A percentile compares a stretch with the other conserved stretches of the same genome.
Evolutionary conservation across 53 echinoderm and acorn worm species (phyloP).

Genomic region (Actinopyga echinites): DNA sequence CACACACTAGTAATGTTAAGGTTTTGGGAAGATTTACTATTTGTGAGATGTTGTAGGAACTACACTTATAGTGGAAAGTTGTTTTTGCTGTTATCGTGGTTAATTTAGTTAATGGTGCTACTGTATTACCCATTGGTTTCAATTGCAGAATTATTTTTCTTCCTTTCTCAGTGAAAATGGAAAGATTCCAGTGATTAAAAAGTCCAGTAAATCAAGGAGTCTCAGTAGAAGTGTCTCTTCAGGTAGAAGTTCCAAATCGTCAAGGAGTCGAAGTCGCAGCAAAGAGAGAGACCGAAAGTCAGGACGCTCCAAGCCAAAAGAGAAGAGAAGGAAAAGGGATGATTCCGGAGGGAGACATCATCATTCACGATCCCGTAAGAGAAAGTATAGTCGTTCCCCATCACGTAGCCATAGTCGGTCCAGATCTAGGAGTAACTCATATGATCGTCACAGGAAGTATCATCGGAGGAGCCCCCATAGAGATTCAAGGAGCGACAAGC

Average conservation of each 20-base stretch:
- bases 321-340: constrained; percentile 51
- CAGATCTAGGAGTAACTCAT: constrained; percentile 32
- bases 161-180: constrained; percentile 67
- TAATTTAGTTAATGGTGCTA: no score
- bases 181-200: constrained; percentile 21
- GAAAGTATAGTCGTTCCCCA: constrained; percentile 54
- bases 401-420: constrained; percentile 62
- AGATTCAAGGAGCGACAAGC: constrained; percentile 30
- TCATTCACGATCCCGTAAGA: constrained; percentile 59
- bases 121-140: no score
- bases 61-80: no score
- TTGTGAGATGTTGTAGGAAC: no score
- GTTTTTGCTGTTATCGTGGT: no score
- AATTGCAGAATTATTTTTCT: not conserved
- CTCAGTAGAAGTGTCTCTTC: constrained; percentile 45
- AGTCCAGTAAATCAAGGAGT: constrained; percentile 61
- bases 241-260: constrained; percentile 64
- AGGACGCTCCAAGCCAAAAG: constrained; percentile 41
- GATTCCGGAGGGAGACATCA: constrained; percentile 46
- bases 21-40: no score
- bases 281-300: constrained; percentile 15
- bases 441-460: constrained; percentile 49
- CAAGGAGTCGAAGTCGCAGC: constrained; percentile 50
- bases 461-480: constrained; percentile 49
- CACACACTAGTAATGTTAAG: no score